phyloP scores from a whole-genome alignment of 2,113 vertebrate genomes.

The Bucco capensis region DNA sequence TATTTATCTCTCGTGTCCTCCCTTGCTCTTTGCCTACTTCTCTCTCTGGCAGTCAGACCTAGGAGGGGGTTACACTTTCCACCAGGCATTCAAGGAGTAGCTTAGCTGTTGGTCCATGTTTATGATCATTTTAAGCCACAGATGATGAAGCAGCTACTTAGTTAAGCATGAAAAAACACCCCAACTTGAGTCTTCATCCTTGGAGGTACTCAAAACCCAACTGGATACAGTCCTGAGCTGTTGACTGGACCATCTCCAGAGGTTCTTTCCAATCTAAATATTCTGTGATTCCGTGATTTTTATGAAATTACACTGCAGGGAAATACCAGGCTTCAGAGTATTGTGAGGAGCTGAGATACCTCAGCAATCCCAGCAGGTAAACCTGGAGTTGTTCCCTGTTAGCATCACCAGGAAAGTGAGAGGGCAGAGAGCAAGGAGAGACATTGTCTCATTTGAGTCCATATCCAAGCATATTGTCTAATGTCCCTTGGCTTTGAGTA shows the following conservation, averaged over 20 bases:
- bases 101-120: not conserved
- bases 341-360: not conserved
- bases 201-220: not conserved
- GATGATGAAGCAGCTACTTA: not conserved
- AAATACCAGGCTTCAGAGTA: not conserved
- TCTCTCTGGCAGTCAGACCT: not conserved
- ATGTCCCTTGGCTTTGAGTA: not conserved
- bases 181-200: not conserved
- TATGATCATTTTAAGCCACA: not conserved
- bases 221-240: not conserved
- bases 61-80: not conserved
- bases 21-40: not conserved
- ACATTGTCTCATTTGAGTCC: not conserved
- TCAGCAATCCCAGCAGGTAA: not conserved
- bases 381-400: not conserved
- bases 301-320: not conserved
- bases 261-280: not conserved
- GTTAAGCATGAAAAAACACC: not conserved
- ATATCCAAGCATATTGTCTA: not conserved
- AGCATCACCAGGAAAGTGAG: not conserved
- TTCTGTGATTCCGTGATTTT: not conserved
- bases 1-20: not conserved
- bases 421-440: not conserved
- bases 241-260: not conserved
- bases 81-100: not conserved